Conservation (phyloP, 2,113 vertebrate species). For the Hoplias malabaricus region DNA sequence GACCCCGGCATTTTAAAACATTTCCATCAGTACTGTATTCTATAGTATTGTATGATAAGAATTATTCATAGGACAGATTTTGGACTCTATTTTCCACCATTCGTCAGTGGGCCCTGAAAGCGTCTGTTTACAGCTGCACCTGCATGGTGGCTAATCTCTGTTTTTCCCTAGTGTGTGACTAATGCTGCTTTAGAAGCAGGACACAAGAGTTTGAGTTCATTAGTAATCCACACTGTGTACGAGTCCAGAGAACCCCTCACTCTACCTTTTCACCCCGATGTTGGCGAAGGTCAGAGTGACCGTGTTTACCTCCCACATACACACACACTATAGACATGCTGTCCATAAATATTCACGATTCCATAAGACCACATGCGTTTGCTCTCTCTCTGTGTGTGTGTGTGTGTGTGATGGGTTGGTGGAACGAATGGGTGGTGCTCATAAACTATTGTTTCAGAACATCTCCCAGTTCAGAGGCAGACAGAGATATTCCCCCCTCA, state of each 20-base stretch:
- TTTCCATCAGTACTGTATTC: too few relatives aligned
- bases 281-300: not conserved
- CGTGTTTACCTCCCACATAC: not conserved
- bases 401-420: constrained; percentile 34
- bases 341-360: constrained; percentile 30
- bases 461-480: constrained; percentile 40
- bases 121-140: not conserved
- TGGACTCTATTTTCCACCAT: not conserved
- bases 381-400: not conserved
- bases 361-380: not conserved
- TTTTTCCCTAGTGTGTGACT: not conserved
- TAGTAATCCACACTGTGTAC: not conserved
- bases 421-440: constrained; percentile 13
- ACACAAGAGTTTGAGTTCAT: constrained; percentile 1
- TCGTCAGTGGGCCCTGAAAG: not conserved
- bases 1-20: too few relatives aligned
- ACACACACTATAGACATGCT: not conserved
- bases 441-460: constrained; percentile 23
- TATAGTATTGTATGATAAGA: too few relatives aligned
- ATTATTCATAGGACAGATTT: too few relatives aligned
- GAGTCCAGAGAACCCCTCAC: not conserved
- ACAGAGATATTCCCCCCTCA: constrained; percentile 39
- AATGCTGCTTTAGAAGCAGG: not conserved
- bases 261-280: not conserved
- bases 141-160: not conserved